A percentile compares a stretch with the other conserved stretches of the same genome.
phyloP scores from a whole-genome alignment of 35 echinoderm and acorn worm species.

The Strongylocentrotus purpuratus region DNA sequence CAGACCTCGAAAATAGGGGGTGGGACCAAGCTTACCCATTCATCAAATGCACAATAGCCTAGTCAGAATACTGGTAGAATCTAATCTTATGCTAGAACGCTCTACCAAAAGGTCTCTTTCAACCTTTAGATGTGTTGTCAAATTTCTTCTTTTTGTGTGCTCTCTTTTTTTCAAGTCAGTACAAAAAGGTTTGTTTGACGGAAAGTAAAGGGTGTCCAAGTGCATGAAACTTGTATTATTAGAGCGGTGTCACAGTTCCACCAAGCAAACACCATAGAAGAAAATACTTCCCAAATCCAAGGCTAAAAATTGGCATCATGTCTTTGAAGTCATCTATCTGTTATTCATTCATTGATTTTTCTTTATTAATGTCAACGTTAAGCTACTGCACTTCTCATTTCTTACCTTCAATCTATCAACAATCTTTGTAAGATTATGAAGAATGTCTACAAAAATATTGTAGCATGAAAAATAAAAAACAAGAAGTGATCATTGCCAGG shows the following conservation, averaged over 20 bases:
- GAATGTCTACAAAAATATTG: too few relatives aligned
- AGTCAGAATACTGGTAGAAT: neutral
- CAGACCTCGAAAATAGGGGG: neutral
- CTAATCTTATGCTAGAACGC: neutral
- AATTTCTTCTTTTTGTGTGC: neutral
- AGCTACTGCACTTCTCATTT: too few relatives aligned
- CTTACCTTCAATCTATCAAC: too few relatives aligned
- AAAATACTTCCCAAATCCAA: slow-evolving; percentile 8
- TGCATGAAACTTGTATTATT: neutral
- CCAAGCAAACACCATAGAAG: neutral
- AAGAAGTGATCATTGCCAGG: too few relatives aligned
- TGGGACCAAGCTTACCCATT: neutral
- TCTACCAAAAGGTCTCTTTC: neutral
- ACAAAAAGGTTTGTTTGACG: neutral
- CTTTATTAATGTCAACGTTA: too few relatives aligned
- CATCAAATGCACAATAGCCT: neutral
- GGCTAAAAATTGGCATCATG: neutral
- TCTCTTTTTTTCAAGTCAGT: neutral
- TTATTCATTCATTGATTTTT: too few relatives aligned
- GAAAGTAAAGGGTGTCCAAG: neutral
- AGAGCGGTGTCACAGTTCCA: neutral
- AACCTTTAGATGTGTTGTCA: slow-evolving; percentile 6
- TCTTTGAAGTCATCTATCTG: too few relatives aligned
- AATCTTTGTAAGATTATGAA: too few relatives aligned
- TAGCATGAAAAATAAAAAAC: too few relatives aligned